These are phyloP conservation scores for Rhinopomastus cyanomelas DNA, from an alignment of 2,113 vertebrate species.

Conservation along the genomic window DNA sequence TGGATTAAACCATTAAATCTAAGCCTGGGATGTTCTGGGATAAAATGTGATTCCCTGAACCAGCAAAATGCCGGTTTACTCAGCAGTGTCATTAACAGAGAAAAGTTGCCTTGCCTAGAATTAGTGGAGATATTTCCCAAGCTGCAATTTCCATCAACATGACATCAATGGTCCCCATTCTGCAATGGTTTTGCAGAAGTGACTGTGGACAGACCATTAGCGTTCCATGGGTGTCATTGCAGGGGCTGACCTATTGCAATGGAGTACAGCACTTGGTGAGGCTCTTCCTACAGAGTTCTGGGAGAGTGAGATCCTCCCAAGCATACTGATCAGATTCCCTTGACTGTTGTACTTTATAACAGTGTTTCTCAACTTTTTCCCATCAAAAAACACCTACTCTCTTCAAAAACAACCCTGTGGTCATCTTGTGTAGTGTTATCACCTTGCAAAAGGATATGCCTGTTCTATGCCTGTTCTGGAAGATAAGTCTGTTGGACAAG, in stretches of 20 bases:
- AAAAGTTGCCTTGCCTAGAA: neutral
- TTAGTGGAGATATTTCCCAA: neutral
- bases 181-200: neutral
- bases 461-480: too few species aligned
- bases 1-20: neutral
- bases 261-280: accelerated
- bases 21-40: neutral
- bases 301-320: neutral
- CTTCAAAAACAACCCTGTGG: neutral
- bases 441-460: neutral
- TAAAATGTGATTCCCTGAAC: neutral
- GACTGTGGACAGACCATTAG: neutral
- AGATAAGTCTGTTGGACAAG: neutral
- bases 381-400: neutral
- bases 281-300: neutral
- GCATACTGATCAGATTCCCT: neutral
- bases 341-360: neutral
- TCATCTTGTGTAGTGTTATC: neutral
- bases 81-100: neutral
- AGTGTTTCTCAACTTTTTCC: neutral
- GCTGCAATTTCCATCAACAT: neutral
- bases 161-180: neutral
- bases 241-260: accelerated
- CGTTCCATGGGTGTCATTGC: neutral
- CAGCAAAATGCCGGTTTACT: neutral